phyloP scores from a whole-genome alignment of 2,797 vertebrate genomes.

The Pangasius macronema region DNA sequence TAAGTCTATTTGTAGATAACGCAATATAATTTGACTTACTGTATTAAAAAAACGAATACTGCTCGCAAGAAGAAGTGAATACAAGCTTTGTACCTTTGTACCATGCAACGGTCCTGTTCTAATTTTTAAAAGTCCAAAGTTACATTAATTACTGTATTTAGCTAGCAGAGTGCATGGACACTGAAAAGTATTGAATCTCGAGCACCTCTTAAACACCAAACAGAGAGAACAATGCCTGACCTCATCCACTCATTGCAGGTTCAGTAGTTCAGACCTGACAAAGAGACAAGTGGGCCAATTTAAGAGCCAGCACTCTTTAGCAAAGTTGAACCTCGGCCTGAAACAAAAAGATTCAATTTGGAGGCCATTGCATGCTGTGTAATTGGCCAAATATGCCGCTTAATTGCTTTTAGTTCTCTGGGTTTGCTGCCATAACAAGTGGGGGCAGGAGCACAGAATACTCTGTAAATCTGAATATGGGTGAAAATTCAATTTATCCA shows the following conservation, averaged over 20 bases:
- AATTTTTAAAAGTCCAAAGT: not conserved
- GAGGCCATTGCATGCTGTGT: slow-evolving; percentile 48
- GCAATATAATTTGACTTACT: slow-evolving; percentile 12
- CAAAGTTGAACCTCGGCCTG: slow-evolving; percentile 42
- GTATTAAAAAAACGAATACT: not conserved
- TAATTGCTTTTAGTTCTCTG: slow-evolving; percentile 57
- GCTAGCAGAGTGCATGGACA: not conserved
- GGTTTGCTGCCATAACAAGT: slow-evolving; percentile 42
- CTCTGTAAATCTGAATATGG: slow-evolving; percentile 54
- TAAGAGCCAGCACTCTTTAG: slow-evolving; percentile 51
- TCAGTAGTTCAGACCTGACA: slow-evolving; percentile 58
- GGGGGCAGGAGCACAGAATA: slow-evolving; percentile 27
- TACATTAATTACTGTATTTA: slow-evolving; percentile 6
- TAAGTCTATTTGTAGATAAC: slow-evolving; percentile 16
- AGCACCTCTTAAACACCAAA: not conserved
- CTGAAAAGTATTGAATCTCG: slow-evolving; percentile 1
- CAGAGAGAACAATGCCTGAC: not conserved
- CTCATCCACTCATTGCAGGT: slow-evolving; percentile 29
- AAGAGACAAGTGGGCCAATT: slow-evolving; percentile 56
- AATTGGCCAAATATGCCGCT: slow-evolving; percentile 52
- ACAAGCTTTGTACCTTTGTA: not conserved
- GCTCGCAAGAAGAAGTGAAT: not conserved
- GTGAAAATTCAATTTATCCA: slow-evolving; percentile 56
- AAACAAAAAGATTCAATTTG: slow-evolving; percentile 57
- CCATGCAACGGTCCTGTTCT: not conserved